phyloP scores from a whole-genome alignment of 2,888 invertebrate species.

The Biston stratarius region DNA sequence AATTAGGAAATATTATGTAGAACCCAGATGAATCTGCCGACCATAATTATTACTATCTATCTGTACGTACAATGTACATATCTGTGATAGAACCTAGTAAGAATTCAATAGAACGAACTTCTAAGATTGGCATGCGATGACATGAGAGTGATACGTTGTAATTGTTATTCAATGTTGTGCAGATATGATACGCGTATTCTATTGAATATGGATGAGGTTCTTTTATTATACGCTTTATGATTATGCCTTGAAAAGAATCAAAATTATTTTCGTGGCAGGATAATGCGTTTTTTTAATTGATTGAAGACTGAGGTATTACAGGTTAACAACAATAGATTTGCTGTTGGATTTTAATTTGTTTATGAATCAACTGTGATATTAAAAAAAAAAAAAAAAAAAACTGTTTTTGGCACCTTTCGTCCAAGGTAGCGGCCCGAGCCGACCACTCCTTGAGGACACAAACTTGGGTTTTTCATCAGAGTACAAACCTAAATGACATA shows the following conservation, averaged over 20 bases:
- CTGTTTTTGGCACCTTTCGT: no score
- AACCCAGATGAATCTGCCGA: no score
- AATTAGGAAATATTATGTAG: no score
- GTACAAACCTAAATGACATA: no score
- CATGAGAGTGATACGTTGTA: slow-evolving; percentile 16
- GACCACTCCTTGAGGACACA: no score
- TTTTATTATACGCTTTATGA: slow-evolving; percentile 9
- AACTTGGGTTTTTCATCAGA: no score
- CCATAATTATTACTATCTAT: no score
- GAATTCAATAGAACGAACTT: slow-evolving; percentile 13
- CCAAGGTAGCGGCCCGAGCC: no score
- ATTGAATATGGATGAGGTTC: slow-evolving; percentile 26
- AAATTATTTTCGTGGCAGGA: slow-evolving; percentile 8
- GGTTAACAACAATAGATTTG: slow-evolving; percentile 2
- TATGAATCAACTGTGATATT: no score
- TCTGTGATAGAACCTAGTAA: slow-evolving; percentile 4
- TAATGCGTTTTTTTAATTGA: slow-evolving; percentile 10
- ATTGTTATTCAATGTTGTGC: slow-evolving; percentile 17
- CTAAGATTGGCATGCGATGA: slow-evolving; percentile 7
- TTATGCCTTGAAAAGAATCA: neutral
- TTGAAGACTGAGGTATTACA: slow-evolving; percentile 8
- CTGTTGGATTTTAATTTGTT: neutral
- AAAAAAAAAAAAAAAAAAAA: no score
- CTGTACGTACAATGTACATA: neutral
- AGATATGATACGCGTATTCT: slow-evolving; percentile 19